Evolutionary conservation across 1,140 invertebrate species (phyloP), one percentile per base, ranked within the genome.

Genomic region (Oncopodura yosiiana): DNA sequence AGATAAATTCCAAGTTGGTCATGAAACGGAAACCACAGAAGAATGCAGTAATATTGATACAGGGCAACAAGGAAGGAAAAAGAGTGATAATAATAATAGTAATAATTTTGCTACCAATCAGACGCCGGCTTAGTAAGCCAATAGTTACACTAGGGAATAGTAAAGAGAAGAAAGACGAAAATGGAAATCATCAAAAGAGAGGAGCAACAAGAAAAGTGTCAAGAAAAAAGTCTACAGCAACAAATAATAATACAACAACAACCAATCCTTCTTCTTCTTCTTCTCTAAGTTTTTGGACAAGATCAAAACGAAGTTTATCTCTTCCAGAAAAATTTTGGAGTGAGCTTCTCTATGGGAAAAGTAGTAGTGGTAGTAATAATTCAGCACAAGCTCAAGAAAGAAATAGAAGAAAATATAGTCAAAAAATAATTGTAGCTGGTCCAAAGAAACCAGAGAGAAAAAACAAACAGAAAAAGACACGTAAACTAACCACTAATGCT

Each of bases 311-410:
- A 44, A 57, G 46, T 50, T 32, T 52, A 12, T 58, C 55, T 14
- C 36, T 62, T 16, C 60, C 60, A 12, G 60, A 62, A 46, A 58
- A 58, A 43, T 23, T 58, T 24, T 62, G 60, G 60, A 62, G 58
- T 42, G 58, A 60, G 23, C 39, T 60, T 18, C 12, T 58, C 12
- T 30, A 46, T 14, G 5, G 8, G 16, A 51, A 51, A 27, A 29
- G n/a, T 39, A 11, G 36, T 21, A 18, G 3, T 11, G 27, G 5
- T n/a, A 23, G n/a, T 19, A 23, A 12, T 16, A 23, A 19, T n/a
- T 21, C 44, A 32, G 34, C 12, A 46, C 44, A 30, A 32, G 44
- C 44, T 46, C 27, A 46, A 46, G n/a, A n/a, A 46, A 46, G 44
- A 46, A 46, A 29, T 34, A 46, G 34, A 30, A 46, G 34, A 46